A percentile compares a stretch with the other conserved stretches of the same genome.
phyloP scores from a whole-genome alignment of 1,140 invertebrate species.

The Bombus affinis region DNA sequence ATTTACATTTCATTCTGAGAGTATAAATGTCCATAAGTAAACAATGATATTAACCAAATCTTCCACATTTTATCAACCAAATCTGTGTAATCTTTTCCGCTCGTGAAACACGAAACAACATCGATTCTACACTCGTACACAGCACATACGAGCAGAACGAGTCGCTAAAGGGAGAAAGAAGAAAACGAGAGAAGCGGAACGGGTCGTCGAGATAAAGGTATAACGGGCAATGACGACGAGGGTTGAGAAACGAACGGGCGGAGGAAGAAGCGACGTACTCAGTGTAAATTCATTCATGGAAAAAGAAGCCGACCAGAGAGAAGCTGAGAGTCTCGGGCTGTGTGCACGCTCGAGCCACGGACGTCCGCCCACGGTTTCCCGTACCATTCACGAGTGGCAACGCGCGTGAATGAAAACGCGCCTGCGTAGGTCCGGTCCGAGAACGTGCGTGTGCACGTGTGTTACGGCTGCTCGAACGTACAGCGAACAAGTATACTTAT shows the following conservation, averaged over 20 bases:
- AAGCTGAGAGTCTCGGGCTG: constrained; percentile 29
- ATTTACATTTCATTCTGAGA: too few relatives aligned
- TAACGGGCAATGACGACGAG: constrained; percentile 4
- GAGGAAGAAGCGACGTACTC: constrained; percentile 26
- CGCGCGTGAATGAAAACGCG: constrained; percentile 69
- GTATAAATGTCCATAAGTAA: too few relatives aligned
- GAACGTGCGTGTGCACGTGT: neutral
- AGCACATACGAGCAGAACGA: neutral
- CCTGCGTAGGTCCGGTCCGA: constrained; percentile 47
- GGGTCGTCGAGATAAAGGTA: neutral
- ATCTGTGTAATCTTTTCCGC: neutral
- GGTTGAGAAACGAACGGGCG: constrained; percentile 20
- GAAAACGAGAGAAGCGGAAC: neutral
- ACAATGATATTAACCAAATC: neutral
- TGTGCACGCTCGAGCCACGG: constrained; percentile 25
- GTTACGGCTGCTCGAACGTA: neutral
- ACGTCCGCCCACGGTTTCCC: constrained; percentile 68
- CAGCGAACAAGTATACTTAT: neutral
- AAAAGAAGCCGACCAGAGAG: constrained; percentile 58
- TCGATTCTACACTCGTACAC: neutral
- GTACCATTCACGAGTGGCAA: constrained; percentile 67
- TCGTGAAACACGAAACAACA: neutral
- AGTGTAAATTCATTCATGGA: constrained; percentile 75
- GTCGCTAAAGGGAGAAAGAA: neutral
- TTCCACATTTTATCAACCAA: neutral